phyloP scores from a whole-genome alignment of 2,888 invertebrate genomes.

The Crematogaster levior region DNA sequence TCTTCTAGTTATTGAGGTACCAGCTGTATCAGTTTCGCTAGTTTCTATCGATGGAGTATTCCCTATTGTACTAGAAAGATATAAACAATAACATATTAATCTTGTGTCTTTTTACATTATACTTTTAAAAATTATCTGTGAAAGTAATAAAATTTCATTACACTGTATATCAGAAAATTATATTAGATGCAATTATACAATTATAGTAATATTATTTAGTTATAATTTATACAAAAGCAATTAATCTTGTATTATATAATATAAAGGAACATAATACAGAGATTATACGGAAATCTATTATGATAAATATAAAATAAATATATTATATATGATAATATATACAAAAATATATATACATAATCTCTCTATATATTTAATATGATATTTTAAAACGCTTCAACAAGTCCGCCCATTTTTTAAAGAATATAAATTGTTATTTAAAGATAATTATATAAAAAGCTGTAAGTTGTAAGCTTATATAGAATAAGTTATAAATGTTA shows the following conservation, averaged over 20 bases:
- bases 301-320: no score
- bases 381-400: background rate
- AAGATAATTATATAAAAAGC: constrained; percentile 15
- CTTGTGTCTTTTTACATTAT: background rate
- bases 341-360: background rate
- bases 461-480: background rate
- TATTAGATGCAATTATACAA: background rate
- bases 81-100: constrained; percentile 34
- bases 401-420: constrained; percentile 4
- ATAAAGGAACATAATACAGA: background rate
- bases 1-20: constrained; percentile 88
- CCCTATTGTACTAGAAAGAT: constrained; percentile 88
- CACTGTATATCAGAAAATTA: background rate
- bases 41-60: constrained; percentile 91
- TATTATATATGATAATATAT: no score
- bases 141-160: background rate
- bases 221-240: background rate
- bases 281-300: background rate
- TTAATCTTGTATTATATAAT: background rate
- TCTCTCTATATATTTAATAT: background rate
- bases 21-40: constrained; percentile 87
- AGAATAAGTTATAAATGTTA: constrained; percentile 10
- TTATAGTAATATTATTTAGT: background rate
- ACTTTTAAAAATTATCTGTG: background rate
- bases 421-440: constrained; percentile 12